These are phyloP conservation scores for Drosophila phalerata DNA, from an alignment of 2,888 invertebrate species.

Conservation along the genomic window DNA sequence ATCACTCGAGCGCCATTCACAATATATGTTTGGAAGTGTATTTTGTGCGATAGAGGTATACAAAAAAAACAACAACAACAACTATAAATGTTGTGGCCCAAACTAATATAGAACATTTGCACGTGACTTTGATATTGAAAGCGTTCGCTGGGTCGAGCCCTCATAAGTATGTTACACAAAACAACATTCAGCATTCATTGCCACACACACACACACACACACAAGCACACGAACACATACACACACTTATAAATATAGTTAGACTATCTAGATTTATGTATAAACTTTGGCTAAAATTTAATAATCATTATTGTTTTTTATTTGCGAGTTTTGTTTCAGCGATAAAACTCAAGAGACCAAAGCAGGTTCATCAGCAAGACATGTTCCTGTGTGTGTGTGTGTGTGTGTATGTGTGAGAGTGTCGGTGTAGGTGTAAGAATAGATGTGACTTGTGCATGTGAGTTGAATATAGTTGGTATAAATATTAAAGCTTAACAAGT, in stretches of 20 bases:
- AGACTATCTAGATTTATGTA: conserved; percentile 58
- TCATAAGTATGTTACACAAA: conserved; percentile 55
- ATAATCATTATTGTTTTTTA: conserved; percentile 55
- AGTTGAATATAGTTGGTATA: neutral
- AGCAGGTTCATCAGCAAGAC: conserved; percentile 17
- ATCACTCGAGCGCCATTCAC: conserved; percentile 63
- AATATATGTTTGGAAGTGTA: conserved; percentile 12
- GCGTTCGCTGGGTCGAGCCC: conserved; percentile 32
- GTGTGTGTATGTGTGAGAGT: conserved; percentile 5
- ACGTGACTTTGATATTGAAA: conserved; percentile 78
- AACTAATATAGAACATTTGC: conserved; percentile 75
- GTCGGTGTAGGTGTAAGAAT: too few species aligned
- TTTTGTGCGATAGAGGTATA: conserved; percentile 13
- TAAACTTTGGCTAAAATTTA: conserved; percentile 62
- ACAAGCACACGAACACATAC: conserved; percentile 8
- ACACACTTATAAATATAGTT: conserved; percentile 14
- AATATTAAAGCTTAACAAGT: neutral
- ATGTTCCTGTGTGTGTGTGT: conserved; percentile 5
- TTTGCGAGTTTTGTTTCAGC: conserved; percentile 30
- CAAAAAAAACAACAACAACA: conserved; percentile 31
- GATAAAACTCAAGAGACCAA: conserved; percentile 20
- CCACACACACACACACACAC: conserved; percentile 25
- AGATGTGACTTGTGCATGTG: neutral
- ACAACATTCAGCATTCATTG: conserved; percentile 52
- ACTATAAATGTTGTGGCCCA: conserved; percentile 35